Percentiles rank a stretch among this genome's conserved stretches.
These are phyloP conservation scores for Contarinia nasturtii DNA, from an alignment of 1,140 invertebrate species.

Conservation along the genomic window DNA sequence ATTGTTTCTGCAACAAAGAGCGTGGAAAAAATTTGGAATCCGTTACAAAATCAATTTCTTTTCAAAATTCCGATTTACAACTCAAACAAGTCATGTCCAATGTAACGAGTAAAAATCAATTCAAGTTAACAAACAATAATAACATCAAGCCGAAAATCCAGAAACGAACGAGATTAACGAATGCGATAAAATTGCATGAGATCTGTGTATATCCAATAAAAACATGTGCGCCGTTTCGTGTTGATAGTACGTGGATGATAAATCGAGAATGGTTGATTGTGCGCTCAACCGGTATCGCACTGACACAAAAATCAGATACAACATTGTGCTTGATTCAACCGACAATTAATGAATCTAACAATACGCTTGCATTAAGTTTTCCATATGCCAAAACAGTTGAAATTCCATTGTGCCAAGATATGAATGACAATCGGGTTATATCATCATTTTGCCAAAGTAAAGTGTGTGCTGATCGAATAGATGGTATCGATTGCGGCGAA, in stretches of 20 bases:
- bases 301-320: constrained; percentile 75
- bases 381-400: constrained; percentile 12
- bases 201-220: constrained; percentile 87
- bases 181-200: constrained; percentile 23
- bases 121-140: neutral
- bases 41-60: too few relatives aligned
- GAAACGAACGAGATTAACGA: neutral
- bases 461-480: constrained; percentile 67
- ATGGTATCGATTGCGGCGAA: constrained; percentile 66
- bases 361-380: constrained; percentile 42
- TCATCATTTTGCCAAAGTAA: constrained; percentile 44
- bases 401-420: neutral
- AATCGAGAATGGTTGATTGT: constrained; percentile 82
- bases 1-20: constrained; percentile 26
- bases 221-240: constrained; percentile 66
- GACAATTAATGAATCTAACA: constrained; percentile 37
- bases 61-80: too few relatives aligned
- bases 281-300: constrained; percentile 48
- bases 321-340: constrained; percentile 68
- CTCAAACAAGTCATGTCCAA: too few relatives aligned
- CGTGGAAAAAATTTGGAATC: too few relatives aligned
- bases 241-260: constrained; percentile 48
- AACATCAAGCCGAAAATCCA: neutral
- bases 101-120: neutral
- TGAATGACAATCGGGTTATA: constrained; percentile 12